Base-by-base conservation (phyloP, 2,797 vertebrate genomes). In the Myiotriccus ornatus region DNA sequence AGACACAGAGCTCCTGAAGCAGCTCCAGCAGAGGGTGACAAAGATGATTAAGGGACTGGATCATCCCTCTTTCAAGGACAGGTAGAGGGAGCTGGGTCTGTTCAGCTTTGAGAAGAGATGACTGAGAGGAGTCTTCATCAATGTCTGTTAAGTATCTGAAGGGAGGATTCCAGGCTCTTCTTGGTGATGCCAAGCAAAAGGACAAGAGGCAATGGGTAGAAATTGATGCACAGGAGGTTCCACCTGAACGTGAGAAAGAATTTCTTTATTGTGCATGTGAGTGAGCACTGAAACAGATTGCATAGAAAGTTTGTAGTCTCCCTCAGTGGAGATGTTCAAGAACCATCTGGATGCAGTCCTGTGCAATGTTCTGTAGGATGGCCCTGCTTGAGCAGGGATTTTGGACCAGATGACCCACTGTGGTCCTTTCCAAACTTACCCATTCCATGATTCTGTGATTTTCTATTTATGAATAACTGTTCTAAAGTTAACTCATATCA, bases 21-120 rank as follows among this genome's bases (percentile, higher is more conserved):
- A 3, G 19, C 27, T 64, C 32, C 75, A 56, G 43, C 41, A 32
- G 27, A 71, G 22, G 17, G 3, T 69, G 21, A 37, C 34, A 62
- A 62, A 69, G 27, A 60, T 60, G 25, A 39, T 60, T 39, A 60
- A 60, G 21, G 32, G 8, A 6, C 10, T 23, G 57, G 50, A 64
- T 5, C 27, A 11, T 71, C 44, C n/a, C 27, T 37, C 15, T 21
- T 37, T 10, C 0, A 0, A 24, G 22, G 16, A 11, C 13, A 57
- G 27, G 10, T n/a, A 64, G 44, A 37, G 19, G 35, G 57, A 64
- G 10, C 30, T n/a, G 32, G 8, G 12, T 4, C 19, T 21, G 27
- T 44, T 56, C n/a, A 43, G 32, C 43, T 44, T 37, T 0, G 0
- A 24, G 27, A 32, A 16, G 43, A 56, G 15, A 35, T 0, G 1